Evolutionary conservation across 2,888 invertebrate genomes (phyloP), one percentile per base, ranked within the genome.

Genomic region (Epicampocera succincta): DNA sequence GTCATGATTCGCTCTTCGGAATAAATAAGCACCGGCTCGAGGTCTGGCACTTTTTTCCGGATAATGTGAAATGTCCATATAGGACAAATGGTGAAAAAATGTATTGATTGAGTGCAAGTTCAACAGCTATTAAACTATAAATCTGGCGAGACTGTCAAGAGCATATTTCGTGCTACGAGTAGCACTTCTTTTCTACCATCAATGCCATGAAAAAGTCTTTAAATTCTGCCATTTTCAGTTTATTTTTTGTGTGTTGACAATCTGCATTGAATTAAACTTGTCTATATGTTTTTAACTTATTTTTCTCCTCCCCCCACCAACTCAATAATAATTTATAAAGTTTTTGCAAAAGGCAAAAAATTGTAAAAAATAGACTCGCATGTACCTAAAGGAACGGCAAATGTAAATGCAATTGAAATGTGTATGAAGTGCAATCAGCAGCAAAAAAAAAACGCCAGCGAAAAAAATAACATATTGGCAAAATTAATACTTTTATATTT

Each of bases 311-410:
- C 78, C 65, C 44, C 9, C 8, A 8, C 50, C 78, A 72, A 58
- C 72, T 66, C 65, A 78, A 66, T 78, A 72, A 78, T 48, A 72
- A 60, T 72, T 72, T 65, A 60, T 33, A 60, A 69, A 76, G 25
- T 44, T 73, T 72, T 40, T 46, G n/a, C 11, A 60, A 4, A 15
- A 60, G 11, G 1, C 3, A 33, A 48, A 68, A 38, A 25, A 63
- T n/a, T 9, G 13, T 13, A 13, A 29, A 65, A 65, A 54, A 17
- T 17, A 52, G 44, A 0, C 21, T 25, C 6, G 29, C 29, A 29
- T 29, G n/a, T n/a, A 33, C 8, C 6, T 33, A 21, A 68, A 60
- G 29, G 25, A 48, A 65, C 13, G 8, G 12, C 29, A 77, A 56
- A 33, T 71, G 48, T 48, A 21, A 71, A 65, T 56, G 42, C 19